Evolutionary conservation across 2,888 invertebrate genomes (phyloP), one percentile per base, ranked within the genome.

Genomic region (Kryphioiulus occultus): DNA sequence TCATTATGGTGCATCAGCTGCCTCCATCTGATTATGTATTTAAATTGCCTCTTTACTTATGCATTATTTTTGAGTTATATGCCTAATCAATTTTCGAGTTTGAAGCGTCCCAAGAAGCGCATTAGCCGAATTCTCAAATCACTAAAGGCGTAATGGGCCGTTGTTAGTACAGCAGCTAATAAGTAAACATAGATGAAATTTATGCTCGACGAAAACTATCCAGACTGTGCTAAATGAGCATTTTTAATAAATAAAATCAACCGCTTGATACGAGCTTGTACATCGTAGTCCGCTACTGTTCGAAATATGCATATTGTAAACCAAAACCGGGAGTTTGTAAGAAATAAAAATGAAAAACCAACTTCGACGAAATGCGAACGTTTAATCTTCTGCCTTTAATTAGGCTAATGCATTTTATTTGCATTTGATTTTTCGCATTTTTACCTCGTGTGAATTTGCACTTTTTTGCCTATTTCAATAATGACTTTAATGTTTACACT

Each of bases 21-120:
- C 68, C 68, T 68, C 68, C 68, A 68, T 68, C 68, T 68, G 68
- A 68, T 68, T 68, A 68, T 68, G 68, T 68, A 68, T 68, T 68
- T 68, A 68, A 68, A 68, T 68, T 68, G 26, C 68, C 68, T 68
- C 68, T 68, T 68, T 68, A 68, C 68, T 68, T 68, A 68, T 68
- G 68, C 68, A 68, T 68, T 68, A 68, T 68, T 68, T 68, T 68
- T 68, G 68, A 68, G 68, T 68, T 68, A 68, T 68, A 68, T 68
- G 22, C 68, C 68, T 68, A 68, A 68, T 68, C 68, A 68, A 68
- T 68, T 68, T 68, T 68, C 68, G 68, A 68, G 68, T 68, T 68
- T 68, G 68, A 68, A 68, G 68, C 26, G 68, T 68, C 68, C 68
- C 68, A 68, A 68, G 68, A 68, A 68, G 68, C 68, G 68, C 68